Base-by-base conservation (phyloP, 2,797 vertebrate genomes). In the Florisuga fusca region DNA sequence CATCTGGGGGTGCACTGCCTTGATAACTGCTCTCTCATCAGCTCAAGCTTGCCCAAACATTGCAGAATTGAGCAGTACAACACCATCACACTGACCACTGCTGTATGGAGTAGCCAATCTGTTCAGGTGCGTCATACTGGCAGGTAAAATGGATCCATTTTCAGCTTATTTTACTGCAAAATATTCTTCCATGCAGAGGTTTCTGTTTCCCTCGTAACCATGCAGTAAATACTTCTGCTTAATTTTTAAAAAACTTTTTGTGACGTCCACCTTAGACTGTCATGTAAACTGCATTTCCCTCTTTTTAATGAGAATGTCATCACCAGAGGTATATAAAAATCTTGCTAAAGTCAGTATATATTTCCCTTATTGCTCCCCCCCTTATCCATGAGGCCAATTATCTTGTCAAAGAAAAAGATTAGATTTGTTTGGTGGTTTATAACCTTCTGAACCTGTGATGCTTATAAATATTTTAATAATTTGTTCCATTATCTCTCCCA, bases 381-480 rank as follows among this genome's bases (percentile, higher is more conserved):
- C 58, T 80, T 71, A 94, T 92, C 82, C 72, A 46, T 8, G 84
- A 95, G 94, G 93, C 93, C 95, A 96, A 94, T 96, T 96, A 94
- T 85, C 95, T 95, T 96, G 95, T 96, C 95, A 96, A 78, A 92
- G 93, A 88, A 54, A 94, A 95, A 93, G 84, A 96, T 95, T 66
- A 85, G 91, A 93, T 96, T 94, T 94, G 94, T 96, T 96, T 94
- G 93, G 87, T 96, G 91, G 53, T 95, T 96, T 94, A 90, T 95
- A 94, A 96, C 96, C 96, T 96, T 87, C 20, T 96, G 96, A 96
- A 96, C 96, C 82, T 85, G 81, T 83, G 93, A 50, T 89, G 93
- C 95, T 96, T 93, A 96, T 96, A 96, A 96, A 96, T 96, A 96
- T 96, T 96, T 96, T 82, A 96, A 96, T 96, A 91, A 96, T 96